Evolutionary conservation across 2,888 invertebrate species (phyloP).

Genomic region (Nemurella pictetii): DNA sequence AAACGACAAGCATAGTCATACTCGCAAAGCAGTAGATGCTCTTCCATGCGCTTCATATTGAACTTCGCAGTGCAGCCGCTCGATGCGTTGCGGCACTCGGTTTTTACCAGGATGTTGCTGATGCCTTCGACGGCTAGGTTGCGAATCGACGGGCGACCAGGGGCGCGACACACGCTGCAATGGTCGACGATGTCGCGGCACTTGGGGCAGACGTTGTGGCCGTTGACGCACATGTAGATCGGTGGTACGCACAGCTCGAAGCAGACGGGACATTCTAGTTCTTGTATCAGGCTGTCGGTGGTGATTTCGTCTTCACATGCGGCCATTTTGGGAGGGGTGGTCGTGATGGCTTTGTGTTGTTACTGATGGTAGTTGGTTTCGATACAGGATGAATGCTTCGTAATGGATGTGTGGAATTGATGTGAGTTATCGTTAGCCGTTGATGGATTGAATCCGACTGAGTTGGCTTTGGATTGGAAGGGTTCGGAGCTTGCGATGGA

Average conservation of each 20-base stretch:
- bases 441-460: too few species aligned
- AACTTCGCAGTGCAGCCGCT: not conserved
- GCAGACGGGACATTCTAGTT: slow-evolving; percentile 9
- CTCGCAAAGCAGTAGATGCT: not conserved
- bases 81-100: not conserved
- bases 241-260: not conserved
- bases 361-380: too few species aligned
- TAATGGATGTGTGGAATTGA: too few species aligned
- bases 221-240: slow-evolving; percentile 8
- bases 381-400: too few species aligned
- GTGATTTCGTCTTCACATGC: not conserved
- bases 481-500: too few species aligned
- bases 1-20: not conserved
- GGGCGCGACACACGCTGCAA: not conserved
- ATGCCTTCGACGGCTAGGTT: not conserved
- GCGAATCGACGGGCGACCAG: not conserved
- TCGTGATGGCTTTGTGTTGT: too few species aligned
- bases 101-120: not conserved
- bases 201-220: slow-evolving; percentile 3
- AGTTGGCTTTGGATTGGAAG: too few species aligned
- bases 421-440: too few species aligned
- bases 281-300: not conserved
- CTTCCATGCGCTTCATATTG: not conserved
- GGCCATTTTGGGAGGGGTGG: not conserved
- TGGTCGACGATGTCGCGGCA: not conserved